A percentile compares a stretch with the other conserved stretches of the same genome.
Evolutionary conservation across 2,888 invertebrate species (phyloP).

Genomic region (Leistus spinibarbis): DNA sequence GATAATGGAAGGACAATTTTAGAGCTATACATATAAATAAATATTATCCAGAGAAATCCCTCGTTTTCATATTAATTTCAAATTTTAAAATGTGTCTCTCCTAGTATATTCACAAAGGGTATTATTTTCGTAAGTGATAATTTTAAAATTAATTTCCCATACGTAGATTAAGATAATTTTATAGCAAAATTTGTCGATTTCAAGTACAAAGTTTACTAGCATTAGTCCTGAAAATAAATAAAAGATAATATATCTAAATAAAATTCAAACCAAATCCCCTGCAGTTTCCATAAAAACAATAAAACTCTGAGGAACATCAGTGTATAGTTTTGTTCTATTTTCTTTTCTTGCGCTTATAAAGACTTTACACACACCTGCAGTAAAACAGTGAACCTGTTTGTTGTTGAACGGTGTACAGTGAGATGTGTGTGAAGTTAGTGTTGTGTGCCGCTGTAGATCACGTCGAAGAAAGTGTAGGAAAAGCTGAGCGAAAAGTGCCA

Average conservation of each 20-base stretch:
- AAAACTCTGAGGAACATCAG: conserved; percentile 20
- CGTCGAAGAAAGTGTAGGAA: conserved; percentile 32
- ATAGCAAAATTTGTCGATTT: too few species aligned
- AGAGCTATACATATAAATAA: too few species aligned
- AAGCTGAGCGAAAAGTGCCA: conserved; percentile 23
- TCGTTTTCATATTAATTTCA: too few species aligned
- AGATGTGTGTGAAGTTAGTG: neutral
- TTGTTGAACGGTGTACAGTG: neutral
- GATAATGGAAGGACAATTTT: too few species aligned
- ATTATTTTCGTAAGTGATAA: too few species aligned
- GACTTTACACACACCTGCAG: conserved; percentile 29
- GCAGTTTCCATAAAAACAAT: neutral
- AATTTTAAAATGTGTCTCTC: too few species aligned
- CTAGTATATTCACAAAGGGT: too few species aligned
- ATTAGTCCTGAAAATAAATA: too few species aligned
- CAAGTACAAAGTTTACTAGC: too few species aligned
- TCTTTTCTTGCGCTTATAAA: conserved; percentile 26
- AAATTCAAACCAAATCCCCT: neutral
- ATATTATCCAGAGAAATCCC: too few species aligned
- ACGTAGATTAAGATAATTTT: too few species aligned
- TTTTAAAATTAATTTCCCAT: too few species aligned
- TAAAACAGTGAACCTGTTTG: conserved; percentile 12
- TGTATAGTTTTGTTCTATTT: conserved; percentile 24
- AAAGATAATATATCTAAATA: neutral
- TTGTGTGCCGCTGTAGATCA: conserved; percentile 5